Percentiles rank a stretch among this genome's conserved stretches.
Evolutionary conservation across 53 echinoderm and acorn worm genomes (phyloP).

Genomic region (Henricia sp.): DNA sequence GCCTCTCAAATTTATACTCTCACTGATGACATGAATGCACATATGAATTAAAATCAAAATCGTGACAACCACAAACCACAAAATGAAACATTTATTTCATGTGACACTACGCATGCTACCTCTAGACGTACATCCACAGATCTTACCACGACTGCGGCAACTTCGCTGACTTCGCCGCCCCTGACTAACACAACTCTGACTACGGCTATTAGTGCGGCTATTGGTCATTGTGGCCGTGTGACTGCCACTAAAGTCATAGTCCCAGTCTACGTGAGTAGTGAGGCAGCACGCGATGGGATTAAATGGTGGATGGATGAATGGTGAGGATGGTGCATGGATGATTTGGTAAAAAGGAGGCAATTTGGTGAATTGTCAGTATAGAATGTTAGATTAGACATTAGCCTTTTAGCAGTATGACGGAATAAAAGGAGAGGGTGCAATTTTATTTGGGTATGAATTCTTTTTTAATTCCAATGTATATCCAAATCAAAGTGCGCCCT

Average conservation of each 20-base stretch:
- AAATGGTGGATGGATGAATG: conserved; percentile 19
- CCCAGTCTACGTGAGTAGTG: conserved; percentile 74
- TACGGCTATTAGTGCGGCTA: conserved; percentile 66
- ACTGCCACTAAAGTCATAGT: conserved; percentile 86
- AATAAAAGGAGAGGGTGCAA: too few relatives aligned
- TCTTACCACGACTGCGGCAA: conserved; percentile 69
- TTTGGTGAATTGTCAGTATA: too few relatives aligned
- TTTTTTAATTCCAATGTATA: too few relatives aligned
- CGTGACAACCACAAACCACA: too few relatives aligned
- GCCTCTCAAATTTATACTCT: too few relatives aligned
- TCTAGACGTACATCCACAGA: conserved; percentile 17
- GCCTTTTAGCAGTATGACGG: too few relatives aligned
- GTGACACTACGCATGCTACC: not conserved
- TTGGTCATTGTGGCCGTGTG: conserved; percentile 45
- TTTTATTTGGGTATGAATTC: too few relatives aligned
- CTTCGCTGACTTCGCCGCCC: conserved; percentile 48
- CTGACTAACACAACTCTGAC: conserved; percentile 64
- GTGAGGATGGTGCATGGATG: conserved; percentile 5
- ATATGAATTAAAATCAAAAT: not conserved
- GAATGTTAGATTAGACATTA: too few relatives aligned
- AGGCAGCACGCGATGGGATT: conserved; percentile 1
- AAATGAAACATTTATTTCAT: too few relatives aligned
- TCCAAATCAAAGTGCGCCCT: too few relatives aligned
- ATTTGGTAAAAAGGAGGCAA: too few relatives aligned
- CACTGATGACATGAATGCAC: too few relatives aligned